phyloP scores from a whole-genome alignment of 2,113 vertebrate genomes.

The Terrapene triunguis region DNA sequence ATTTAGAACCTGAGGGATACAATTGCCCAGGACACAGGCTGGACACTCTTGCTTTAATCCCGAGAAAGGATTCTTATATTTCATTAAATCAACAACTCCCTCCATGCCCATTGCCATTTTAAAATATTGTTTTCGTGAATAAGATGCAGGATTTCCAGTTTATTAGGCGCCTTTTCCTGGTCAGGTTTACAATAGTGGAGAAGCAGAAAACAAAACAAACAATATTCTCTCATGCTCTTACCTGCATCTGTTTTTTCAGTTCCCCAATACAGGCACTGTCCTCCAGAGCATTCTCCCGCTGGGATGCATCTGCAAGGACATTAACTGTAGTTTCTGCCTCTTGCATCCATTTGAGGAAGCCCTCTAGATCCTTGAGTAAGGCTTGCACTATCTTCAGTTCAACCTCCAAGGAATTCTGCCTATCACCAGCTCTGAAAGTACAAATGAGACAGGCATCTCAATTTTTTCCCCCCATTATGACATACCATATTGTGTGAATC shows the following conservation, averaged over 20 bases:
- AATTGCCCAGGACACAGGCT: background rate
- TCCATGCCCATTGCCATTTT: background rate
- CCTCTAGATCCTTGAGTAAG: slow-evolving; percentile 90
- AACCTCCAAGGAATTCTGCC: slow-evolving; percentile 86
- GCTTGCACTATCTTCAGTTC: slow-evolving; percentile 89
- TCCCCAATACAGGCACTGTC: slow-evolving; percentile 83
- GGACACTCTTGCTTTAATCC: background rate
- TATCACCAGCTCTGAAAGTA: slow-evolving; percentile 85
- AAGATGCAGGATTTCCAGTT: background rate
- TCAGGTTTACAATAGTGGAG: background rate
- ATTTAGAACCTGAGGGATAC: background rate
- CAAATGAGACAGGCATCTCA: slow-evolving; percentile 1
- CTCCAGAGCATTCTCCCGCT: slow-evolving; percentile 88
- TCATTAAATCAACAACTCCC: background rate
- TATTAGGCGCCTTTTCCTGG: background rate
- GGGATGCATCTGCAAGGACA: slow-evolving; percentile 89
- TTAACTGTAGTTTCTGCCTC: slow-evolving; percentile 94
- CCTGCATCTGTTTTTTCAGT: slow-evolving; percentile 89
- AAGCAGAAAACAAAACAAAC: background rate
- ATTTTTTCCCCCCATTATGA: background rate
- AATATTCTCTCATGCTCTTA: slow-evolving; percentile 68
- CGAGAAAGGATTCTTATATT: background rate
- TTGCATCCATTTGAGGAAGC: slow-evolving; percentile 94
- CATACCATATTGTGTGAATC: background rate
- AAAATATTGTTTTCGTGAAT: background rate